Conservation (phyloP, 2,797 vertebrate genomes). For the Rhinella marina region DNA sequence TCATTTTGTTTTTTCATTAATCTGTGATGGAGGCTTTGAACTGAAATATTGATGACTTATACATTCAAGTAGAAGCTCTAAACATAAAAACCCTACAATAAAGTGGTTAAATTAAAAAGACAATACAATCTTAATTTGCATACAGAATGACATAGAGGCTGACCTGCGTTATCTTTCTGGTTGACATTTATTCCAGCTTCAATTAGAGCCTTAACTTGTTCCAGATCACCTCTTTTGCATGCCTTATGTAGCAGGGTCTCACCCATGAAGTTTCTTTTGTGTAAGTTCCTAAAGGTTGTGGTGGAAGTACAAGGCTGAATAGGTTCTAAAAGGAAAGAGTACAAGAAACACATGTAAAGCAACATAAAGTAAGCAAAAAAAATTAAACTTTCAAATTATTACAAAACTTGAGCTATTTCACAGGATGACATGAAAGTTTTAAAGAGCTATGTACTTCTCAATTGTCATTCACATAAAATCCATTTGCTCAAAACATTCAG, state of each 20-base stretch:
- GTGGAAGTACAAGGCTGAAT: not conserved
- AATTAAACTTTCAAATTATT: not conserved
- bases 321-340: not conserved
- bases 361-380: not conserved
- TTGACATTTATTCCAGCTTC: slow-evolving; percentile 79
- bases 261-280: slow-evolving; percentile 73
- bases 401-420: too few relatives aligned
- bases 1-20: too few relatives aligned
- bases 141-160: slow-evolving; percentile 43
- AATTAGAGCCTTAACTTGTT: slow-evolving; percentile 75
- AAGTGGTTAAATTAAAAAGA: not conserved
- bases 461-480: too few relatives aligned
- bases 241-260: slow-evolving; percentile 80
- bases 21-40: too few relatives aligned
- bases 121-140: not conserved
- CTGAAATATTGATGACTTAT: too few relatives aligned
- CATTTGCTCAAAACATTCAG: too few relatives aligned
- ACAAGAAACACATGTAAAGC: not conserved
- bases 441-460: too few relatives aligned
- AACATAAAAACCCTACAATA: not conserved
- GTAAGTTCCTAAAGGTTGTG: slow-evolving; percentile 42
- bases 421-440: too few relatives aligned
- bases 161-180: slow-evolving; percentile 82
- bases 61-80: too few relatives aligned
- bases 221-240: slow-evolving; percentile 75